These are phyloP conservation scores for Macrotrachela quadricornifera DNA, from an alignment of 1,140 invertebrate genomes.

Conservation along the genomic window DNA sequence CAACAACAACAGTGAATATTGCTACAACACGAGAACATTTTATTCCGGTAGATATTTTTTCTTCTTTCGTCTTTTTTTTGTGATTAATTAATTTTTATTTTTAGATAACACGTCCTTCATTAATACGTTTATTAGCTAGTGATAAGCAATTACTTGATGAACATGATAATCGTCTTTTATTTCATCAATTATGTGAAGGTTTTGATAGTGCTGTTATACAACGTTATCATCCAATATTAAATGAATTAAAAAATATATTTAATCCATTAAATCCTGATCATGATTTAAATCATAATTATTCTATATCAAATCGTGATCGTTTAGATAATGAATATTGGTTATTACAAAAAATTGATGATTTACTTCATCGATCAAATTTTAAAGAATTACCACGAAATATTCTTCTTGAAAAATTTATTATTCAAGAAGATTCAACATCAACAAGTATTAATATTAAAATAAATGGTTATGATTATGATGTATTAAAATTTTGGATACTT, in stretches of 20 bases:
- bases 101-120: no score
- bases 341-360: conserved; percentile 19
- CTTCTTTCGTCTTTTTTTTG: no score
- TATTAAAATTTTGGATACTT: conserved; percentile 23
- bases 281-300: conserved; percentile 19
- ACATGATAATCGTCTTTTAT: no score
- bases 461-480: conserved; percentile 19
- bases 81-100: no score
- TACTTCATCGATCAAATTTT: conserved; percentile 25
- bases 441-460: conserved; percentile 17
- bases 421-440: conserved; percentile 14
- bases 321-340: conserved; percentile 27
- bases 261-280: conserved; percentile 29
- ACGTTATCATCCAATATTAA: conserved; percentile 19
- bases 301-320: conserved; percentile 15
- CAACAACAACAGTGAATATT: no score
- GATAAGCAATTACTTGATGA: no score
- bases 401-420: conserved; percentile 14
- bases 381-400: conserved; percentile 17
- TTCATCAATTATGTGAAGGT: no score
- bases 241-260: conserved; percentile 22
- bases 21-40: no score
- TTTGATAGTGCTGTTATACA: conserved; percentile 20
- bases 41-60: no score
- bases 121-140: no score